A percentile compares a stretch with the other conserved stretches of the same genome.
Evolutionary conservation across 2,797 vertebrate species (phyloP).

Genomic region (Anolis apletophallus): DNA sequence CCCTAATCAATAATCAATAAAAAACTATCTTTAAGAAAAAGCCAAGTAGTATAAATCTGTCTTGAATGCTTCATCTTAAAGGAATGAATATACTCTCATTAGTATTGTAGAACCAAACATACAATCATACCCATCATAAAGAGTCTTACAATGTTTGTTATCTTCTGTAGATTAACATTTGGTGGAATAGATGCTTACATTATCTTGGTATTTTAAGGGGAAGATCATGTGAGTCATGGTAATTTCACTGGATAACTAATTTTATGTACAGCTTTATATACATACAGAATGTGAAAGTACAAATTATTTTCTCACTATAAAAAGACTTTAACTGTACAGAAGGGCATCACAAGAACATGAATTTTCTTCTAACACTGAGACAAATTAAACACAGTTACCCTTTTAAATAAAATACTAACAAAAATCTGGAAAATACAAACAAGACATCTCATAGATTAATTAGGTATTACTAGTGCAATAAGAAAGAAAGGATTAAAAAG

Average conservation of each 20-base stretch:
- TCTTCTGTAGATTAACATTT: neutral
- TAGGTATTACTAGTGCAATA: neutral
- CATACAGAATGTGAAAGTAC: too few species aligned
- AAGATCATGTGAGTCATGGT: neutral
- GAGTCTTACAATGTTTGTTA: too few species aligned
- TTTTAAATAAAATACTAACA: slow-evolving; percentile 15
- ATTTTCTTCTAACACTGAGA: neutral
- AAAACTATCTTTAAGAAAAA: too few species aligned
- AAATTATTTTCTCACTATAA: neutral
- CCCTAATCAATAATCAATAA: too few species aligned
- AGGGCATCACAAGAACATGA: neutral
- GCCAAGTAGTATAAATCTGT: neutral
- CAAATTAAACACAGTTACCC: neutral
- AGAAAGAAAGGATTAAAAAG: slow-evolving; percentile 11
- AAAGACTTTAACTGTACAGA: neutral
- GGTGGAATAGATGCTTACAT: neutral
- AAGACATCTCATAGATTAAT: neutral
- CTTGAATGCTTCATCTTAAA: too few species aligned
- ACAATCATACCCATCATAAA: too few species aligned
- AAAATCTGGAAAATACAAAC: neutral
- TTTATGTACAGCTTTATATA: neutral
- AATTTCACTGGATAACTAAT: neutral
- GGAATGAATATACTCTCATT: too few species aligned
- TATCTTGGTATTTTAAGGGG: neutral
- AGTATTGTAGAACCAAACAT: too few species aligned